Percentiles rank a stretch among this genome's conserved stretches.
Evolutionary conservation across 37 sponge, comb jelly and placozoan genomes (phyloP).

Genomic region (Sycon ciliatum): DNA sequence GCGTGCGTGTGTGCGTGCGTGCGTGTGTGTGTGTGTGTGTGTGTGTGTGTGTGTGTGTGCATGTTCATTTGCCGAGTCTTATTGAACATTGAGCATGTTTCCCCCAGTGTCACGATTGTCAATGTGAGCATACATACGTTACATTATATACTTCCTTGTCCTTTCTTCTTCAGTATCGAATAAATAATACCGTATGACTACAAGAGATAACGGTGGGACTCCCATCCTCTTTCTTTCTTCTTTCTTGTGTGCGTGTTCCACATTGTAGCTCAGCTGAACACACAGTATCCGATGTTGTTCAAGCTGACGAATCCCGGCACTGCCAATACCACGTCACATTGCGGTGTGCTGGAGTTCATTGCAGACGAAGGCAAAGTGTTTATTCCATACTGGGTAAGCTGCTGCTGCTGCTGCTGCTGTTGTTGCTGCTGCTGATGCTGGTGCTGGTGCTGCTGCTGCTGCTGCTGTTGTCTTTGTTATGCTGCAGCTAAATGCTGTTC

Average conservation of each 20-base stretch:
- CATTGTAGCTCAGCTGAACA: constrained; percentile 54
- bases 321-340: constrained; percentile 44
- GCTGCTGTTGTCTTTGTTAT: too few species aligned
- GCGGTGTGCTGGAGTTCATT: constrained; percentile 95
- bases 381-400: constrained; percentile 84
- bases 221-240: not conserved
- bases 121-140: not conserved
- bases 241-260: not conserved
- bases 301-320: constrained; percentile 44
- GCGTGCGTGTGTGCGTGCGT: too few species aligned
- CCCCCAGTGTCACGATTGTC: not conserved
- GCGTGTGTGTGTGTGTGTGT: too few species aligned
- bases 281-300: constrained; percentile 92
- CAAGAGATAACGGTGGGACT: not conserved
- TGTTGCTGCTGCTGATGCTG: not conserved
- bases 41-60: too few species aligned
- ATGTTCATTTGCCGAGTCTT: too few species aligned
- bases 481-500: too few species aligned
- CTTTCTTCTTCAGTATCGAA: too few species aligned
- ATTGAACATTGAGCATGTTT: too few species aligned
- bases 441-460: not conserved
- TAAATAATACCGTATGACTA: too few species aligned
- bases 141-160: not conserved
- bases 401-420: not conserved
- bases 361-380: constrained; percentile 93